These are phyloP conservation scores for Amphimallon solstitiale DNA, from an alignment of 2,888 invertebrate genomes.

Conservation along the genomic window DNA sequence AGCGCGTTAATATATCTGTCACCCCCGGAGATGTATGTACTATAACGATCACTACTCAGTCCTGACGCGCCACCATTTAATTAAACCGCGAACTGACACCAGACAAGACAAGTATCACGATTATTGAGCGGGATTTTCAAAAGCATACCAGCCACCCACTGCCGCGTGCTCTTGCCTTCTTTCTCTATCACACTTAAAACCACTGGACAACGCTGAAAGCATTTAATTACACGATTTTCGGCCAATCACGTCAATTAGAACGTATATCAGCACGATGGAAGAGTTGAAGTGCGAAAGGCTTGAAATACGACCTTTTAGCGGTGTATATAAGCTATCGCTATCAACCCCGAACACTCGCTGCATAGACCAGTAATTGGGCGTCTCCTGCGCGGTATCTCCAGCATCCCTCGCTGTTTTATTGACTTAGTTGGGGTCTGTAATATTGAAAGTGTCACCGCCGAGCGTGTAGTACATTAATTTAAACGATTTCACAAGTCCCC, in stretches of 20 bases:
- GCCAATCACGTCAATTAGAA: not conserved
- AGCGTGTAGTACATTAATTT: slow-evolving; percentile 57
- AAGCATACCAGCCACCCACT: not conserved
- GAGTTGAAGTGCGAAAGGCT: no score
- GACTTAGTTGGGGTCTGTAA: slow-evolving; percentile 55
- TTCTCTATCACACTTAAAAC: not conserved
- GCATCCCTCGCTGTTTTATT: slow-evolving; percentile 54
- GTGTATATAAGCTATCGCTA: slow-evolving; percentile 48
- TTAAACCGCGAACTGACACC: slow-evolving; percentile 43
- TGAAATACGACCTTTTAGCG: no score
- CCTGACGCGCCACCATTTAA: slow-evolving; percentile 37
- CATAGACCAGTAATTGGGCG: slow-evolving; percentile 55
- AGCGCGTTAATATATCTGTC: slow-evolving; percentile 33
- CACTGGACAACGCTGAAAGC: not conserved
- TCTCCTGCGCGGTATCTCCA: slow-evolving; percentile 52
- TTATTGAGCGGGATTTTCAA: slow-evolving; percentile 27
- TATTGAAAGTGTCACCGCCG: slow-evolving; percentile 58
- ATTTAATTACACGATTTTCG: slow-evolving; percentile 8
- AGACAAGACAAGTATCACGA: slow-evolving; percentile 34
- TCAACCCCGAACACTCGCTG: slow-evolving; percentile 54
- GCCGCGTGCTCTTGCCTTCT: not conserved
- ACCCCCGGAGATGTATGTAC: not conserved
- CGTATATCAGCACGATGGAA: not conserved
- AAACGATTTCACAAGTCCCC: slow-evolving; percentile 45
- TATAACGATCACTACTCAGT: slow-evolving; percentile 3